phyloP scores from a whole-genome alignment of 2,888 invertebrate genomes.

The Yponomeuta cagnagella region DNA sequence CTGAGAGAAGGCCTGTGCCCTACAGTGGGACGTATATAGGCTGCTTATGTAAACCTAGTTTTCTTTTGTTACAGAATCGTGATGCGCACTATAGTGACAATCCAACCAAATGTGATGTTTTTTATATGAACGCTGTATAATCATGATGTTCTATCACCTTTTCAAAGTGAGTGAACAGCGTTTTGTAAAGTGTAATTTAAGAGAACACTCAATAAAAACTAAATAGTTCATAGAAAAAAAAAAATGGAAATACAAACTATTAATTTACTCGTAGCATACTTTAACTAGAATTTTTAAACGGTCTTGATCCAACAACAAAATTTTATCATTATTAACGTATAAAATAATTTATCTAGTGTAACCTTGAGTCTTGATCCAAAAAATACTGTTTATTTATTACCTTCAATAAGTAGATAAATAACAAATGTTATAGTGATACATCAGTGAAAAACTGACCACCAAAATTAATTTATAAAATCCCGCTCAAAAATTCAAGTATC shows the following conservation, averaged over 20 bases:
- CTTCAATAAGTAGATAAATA: no score
- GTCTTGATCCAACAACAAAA: no score
- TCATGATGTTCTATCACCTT: not conserved
- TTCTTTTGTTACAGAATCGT: slow-evolving; percentile 2
- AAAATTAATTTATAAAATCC: no score
- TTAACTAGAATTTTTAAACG: no score
- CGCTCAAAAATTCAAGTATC: not conserved
- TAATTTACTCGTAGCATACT: not conserved
- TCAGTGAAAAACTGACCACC: no score
- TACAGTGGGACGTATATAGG: no score
- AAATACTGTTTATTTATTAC: no score
- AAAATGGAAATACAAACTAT: not conserved
- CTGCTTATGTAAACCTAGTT: not conserved
- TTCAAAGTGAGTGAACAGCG: not conserved
- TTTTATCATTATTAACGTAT: no score
- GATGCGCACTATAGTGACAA: not conserved
- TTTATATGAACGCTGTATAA: not conserved
- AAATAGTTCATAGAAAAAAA: not conserved
- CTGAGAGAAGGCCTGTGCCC: no score
- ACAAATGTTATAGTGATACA: no score
- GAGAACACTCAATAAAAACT: not conserved
- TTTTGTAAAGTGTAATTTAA: not conserved
- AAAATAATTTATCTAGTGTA: no score
- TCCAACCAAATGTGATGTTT: not conserved
- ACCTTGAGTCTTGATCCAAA: no score